A percentile compares a stretch with the other conserved stretches of the same genome.
Conservation (phyloP, 2,888 invertebrate genomes). For the Melieria picta region DNA sequence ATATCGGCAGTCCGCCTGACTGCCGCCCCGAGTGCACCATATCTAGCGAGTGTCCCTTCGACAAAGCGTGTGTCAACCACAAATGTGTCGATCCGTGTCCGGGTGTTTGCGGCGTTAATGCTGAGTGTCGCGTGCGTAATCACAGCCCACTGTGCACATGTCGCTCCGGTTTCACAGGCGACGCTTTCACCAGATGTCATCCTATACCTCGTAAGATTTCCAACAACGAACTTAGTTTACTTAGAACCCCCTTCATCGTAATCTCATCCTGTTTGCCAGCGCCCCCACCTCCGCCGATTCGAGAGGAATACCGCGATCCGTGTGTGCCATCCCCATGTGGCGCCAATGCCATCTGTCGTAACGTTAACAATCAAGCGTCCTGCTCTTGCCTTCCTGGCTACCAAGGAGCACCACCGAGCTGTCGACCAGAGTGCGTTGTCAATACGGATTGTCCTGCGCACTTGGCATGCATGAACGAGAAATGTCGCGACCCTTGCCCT, state of each 20-base stretch:
- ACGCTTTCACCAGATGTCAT: conserved; percentile 73
- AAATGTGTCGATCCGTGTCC: conserved; percentile 78
- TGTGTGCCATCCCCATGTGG: conserved; percentile 77
- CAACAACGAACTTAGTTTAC: too few relatives aligned
- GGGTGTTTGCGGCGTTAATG: conserved; percentile 79
- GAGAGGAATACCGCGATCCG: conserved; percentile 67
- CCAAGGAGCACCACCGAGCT: conserved; percentile 75
- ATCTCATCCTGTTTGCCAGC: conserved; percentile 22
- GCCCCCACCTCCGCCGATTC: conserved; percentile 44
- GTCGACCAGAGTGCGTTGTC: conserved; percentile 74
- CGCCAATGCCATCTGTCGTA: conserved; percentile 71
- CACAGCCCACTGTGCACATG: conserved; percentile 82
- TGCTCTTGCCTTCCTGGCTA: conserved; percentile 72
- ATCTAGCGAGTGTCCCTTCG: conserved; percentile 73
- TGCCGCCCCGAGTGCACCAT: conserved; percentile 83
- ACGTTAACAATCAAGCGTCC: conserved; percentile 69
- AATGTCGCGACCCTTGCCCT: conserved; percentile 75
- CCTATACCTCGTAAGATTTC: conserved; percentile 66
- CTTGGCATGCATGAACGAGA: conserved; percentile 73
- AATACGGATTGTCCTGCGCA: conserved; percentile 76
- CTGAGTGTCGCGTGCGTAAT: conserved; percentile 68
- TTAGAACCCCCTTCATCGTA: not conserved
- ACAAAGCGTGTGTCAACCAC: conserved; percentile 73
- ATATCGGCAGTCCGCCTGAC: conserved; percentile 74
- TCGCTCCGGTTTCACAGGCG: conserved; percentile 72